phyloP scores from a whole-genome alignment of 2,888 invertebrate genomes.

The Anthrax anthrax region DNA sequence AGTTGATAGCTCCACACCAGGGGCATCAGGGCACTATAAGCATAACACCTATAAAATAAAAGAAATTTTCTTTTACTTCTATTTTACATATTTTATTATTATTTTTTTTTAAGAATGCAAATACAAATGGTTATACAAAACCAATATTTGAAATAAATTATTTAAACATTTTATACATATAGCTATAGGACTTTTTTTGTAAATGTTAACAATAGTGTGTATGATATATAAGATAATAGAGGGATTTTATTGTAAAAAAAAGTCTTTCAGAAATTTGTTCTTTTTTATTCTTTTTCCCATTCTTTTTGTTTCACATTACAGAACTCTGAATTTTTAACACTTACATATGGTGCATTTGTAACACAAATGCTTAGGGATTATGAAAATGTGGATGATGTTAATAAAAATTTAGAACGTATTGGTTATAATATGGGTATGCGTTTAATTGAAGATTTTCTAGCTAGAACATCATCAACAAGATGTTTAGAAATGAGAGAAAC shows the following conservation, averaged over 20 bases:
- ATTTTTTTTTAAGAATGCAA: too few species aligned
- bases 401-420: conserved; percentile 86
- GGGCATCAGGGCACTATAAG: conserved; percentile 31
- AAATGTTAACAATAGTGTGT: too few species aligned
- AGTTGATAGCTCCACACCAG: conserved; percentile 32
- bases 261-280: neutral
- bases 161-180: too few species aligned
- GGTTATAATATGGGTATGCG: conserved; percentile 98
- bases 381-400: conserved; percentile 94
- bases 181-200: too few species aligned
- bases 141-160: too few species aligned
- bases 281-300: neutral
- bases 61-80: too few species aligned
- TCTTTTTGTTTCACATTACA: conserved; percentile 34
- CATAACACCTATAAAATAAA: conserved; percentile 29
- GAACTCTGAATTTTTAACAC: conserved; percentile 92
- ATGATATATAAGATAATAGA: conserved; percentile 2
- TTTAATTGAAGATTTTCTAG: conserved; percentile 93
- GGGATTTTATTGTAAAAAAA: conserved; percentile 1
- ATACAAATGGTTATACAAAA: too few species aligned
- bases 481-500: conserved; percentile 95
- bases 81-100: too few species aligned
- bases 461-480: conserved; percentile 73
- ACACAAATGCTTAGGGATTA: conserved; percentile 93
- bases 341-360: conserved; percentile 96